Percentiles rank a stretch among this genome's conserved stretches.
Evolutionary conservation across 2,797 vertebrate genomes (phyloP).

Genomic region (Tiaroga cobitis): DNA sequence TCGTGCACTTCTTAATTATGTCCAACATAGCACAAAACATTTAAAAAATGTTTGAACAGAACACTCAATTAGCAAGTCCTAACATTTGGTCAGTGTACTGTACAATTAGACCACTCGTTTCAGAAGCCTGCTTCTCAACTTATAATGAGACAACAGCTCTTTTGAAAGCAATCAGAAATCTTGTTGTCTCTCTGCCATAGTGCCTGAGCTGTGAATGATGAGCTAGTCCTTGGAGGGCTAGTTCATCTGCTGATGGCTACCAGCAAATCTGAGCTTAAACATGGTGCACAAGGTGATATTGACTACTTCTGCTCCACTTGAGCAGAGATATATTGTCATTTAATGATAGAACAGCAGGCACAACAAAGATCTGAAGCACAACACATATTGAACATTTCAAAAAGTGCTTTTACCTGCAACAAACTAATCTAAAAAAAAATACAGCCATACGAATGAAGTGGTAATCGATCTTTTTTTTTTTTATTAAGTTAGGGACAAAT

Average conservation of each 20-base stretch:
- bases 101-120: conserved; percentile 20
- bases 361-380: conserved; percentile 21
- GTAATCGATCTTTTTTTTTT: neutral
- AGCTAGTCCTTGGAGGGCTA: conserved; percentile 66
- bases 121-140: conserved; percentile 44
- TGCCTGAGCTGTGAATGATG: conserved; percentile 71
- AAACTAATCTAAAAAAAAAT: neutral
- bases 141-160: conserved; percentile 50
- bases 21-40: neutral
- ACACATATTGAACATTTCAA: conserved; percentile 29
- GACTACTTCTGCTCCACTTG: conserved; percentile 77
- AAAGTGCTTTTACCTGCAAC: neutral
- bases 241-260: conserved; percentile 67
- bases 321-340: conserved; percentile 73
- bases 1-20: neutral
- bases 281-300: conserved; percentile 72
- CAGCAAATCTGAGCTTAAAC: conserved; percentile 69
- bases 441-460: neutral
- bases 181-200: conserved; percentile 73
- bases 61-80: neutral
- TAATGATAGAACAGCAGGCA: conserved; percentile 61
- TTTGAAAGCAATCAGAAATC: conserved; percentile 70
- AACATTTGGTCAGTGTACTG: neutral
- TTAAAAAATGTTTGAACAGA: neutral
- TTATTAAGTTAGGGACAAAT: neutral